Base-by-base conservation (phyloP, 2,888 invertebrate species). In the Leuctra nigra region DNA sequence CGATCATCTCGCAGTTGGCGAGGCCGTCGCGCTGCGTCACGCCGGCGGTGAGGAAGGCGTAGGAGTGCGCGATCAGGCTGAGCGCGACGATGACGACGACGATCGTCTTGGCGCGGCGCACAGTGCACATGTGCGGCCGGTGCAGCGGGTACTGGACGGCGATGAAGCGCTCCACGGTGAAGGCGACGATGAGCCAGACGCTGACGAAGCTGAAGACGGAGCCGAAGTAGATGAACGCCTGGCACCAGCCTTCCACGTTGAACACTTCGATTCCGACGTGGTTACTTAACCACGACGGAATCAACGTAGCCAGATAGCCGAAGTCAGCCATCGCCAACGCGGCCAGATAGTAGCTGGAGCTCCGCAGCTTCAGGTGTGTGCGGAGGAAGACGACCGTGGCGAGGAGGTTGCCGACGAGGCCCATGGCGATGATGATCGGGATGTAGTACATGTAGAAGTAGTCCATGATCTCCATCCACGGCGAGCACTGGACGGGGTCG, bases 131-230 rank as follows among this genome's bases (percentile, higher is more conserved):
- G 56, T 76, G 75, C 0, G 81, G 79, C 22, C 81, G 68, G 54
- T 77, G 77, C 11, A 82, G 66, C 0, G 82, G 82, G 65, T 79
- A 80, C 63, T 81, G 80, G 1, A 84, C 80, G 2, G 83, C 84
- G 39, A 84, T 81, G 69, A 82, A 84, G 55, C 84, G 71, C 66
- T 85, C 84, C 1, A 82, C 78, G 1, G 84, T 84, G 66, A 84
- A 84, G 1, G 82, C 82, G 4, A 85, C 84, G 35, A 83, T 82
- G 29, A 84, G 69, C 83, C 84, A 85, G 1, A 82, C 83, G 64
- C 82, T 82, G 11, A 84, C 67, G 53, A 81, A 83, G 61, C 81
- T 79, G 72, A 77, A 80, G 1, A 77, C 77, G 20, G 75, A 75
- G 55, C 75, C 75, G 1, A 76, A 63, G 65, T 79, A 80, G 29